Percentiles rank a stretch among this genome's conserved stretches.
Conservation (phyloP, 2,797 vertebrate species). For the Lepilemur ruficaudatus region DNA sequence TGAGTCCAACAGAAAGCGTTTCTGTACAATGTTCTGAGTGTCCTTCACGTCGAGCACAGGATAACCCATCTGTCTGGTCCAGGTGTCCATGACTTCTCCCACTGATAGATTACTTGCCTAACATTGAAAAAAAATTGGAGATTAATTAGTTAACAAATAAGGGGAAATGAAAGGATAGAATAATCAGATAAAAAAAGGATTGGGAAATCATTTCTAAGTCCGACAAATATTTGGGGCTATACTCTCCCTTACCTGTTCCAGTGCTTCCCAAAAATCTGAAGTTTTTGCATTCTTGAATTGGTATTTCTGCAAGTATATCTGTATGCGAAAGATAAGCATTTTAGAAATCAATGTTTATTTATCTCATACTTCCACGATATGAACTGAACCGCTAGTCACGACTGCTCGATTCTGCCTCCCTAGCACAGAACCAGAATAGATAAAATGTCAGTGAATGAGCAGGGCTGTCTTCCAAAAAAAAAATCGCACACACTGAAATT, state of each 20-base stretch:
- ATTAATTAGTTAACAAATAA: neutral
- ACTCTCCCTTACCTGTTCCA: slow-evolving; percentile 85
- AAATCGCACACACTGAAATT: neutral
- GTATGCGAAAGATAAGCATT: slow-evolving; percentile 57
- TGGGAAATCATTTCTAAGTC: neutral
- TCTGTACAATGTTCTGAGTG: slow-evolving; percentile 84
- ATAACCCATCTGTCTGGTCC: slow-evolving; percentile 98
- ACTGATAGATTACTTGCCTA: slow-evolving; percentile 90
- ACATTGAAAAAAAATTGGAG: neutral
- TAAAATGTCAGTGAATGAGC: neutral
- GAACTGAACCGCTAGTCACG: neutral
- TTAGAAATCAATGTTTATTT: slow-evolving; percentile 5
- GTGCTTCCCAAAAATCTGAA: slow-evolving; percentile 92
- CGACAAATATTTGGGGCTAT: neutral
- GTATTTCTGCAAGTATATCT: slow-evolving; percentile 90
- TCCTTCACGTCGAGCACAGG: slow-evolving; percentile 87
- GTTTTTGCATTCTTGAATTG: slow-evolving; percentile 94
- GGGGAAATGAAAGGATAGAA: neutral
- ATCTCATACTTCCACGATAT: neutral
- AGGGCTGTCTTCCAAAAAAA: neutral
- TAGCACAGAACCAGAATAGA: neutral
- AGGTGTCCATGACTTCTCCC: slow-evolving; percentile 94
- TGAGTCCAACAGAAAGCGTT: slow-evolving; percentile 93
- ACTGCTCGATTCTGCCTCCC: neutral
- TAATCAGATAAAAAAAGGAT: neutral